A percentile compares a stretch with the other conserved stretches of the same genome.
phyloP scores from a whole-genome alignment of 2,113 vertebrate genomes.

The Passer domesticus region DNA sequence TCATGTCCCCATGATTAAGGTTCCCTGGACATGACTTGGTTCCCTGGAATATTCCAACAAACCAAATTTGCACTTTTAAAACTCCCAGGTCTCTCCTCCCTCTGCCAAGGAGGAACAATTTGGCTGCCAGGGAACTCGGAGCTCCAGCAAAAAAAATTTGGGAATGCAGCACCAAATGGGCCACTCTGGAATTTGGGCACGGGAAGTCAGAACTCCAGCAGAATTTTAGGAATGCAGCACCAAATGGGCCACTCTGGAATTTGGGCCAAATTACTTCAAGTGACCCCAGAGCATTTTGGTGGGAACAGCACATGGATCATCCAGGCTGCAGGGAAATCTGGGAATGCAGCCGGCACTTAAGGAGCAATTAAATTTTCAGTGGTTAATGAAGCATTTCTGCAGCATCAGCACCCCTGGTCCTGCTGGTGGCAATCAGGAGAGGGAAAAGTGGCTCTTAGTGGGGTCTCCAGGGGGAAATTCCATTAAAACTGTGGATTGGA shows the following conservation, averaged over 20 bases:
- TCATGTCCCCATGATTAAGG: neutral
- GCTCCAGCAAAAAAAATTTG: neutral
- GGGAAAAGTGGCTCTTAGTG: neutral
- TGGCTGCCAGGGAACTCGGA: neutral
- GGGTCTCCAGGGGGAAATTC: neutral
- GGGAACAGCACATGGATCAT: accelerated
- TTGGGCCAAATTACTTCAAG: neutral
- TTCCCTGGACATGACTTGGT: too few relatives aligned
- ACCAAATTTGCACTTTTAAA: neutral
- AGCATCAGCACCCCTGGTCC: neutral
- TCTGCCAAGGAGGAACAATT: neutral
- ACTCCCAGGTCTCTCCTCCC: neutral
- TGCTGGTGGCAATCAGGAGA: neutral
- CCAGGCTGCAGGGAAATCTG: neutral
- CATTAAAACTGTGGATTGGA: neutral
- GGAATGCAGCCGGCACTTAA: neutral
- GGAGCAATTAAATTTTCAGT: neutral
- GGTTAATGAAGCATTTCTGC: neutral
- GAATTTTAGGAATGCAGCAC: neutral
- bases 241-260: neutral
- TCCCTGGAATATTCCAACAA: neutral
- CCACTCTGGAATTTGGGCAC: neutral
- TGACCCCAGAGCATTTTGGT: accelerated
- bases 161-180: neutral
- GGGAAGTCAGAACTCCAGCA: neutral